Base-by-base conservation (phyloP, 2,113 vertebrate genomes). In the Hippocampus comes region DNA sequence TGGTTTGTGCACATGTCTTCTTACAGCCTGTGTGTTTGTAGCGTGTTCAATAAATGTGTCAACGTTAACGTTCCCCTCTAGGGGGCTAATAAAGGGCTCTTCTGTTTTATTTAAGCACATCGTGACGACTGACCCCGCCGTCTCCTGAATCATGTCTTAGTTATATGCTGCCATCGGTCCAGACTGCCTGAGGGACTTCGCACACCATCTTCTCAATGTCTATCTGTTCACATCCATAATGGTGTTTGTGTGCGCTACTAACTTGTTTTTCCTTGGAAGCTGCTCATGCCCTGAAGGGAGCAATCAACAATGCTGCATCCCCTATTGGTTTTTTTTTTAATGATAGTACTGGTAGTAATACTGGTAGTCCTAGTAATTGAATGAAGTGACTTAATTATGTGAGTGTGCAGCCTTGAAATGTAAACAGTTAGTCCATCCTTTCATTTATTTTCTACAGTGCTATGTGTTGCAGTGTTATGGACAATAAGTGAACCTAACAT, bases 151-250 rank as follows among this genome's bases (percentile, higher is more conserved):
- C 59, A 61, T 38, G 59, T 7, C 59, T 61, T 34, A 61, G 59
- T 61, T 61, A 34, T 61, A 34, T 18, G 17, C 11, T 34, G 30
- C 59, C 59, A 38, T 34, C 9, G 59, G 59, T 17, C 15, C 59
- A 34, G 59, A 34, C 59, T 18, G 27, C 59, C 59, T 18, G 27
- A 27, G 27, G 59, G 25, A 34, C 3, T 61, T 34, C 5, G 6
- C 27, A 60, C 59, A 34, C 27, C 27, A 9, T 61, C 27, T 30
- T 61, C 59, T 61, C 27, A 61, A 61, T 61, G 27, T 34, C 27
- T 34, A 61, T 61, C 59, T 34, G 59, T 61, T 34, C 59, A 61
- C 59, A 61, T 61, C 25, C 27, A 61, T 61, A 61, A 61, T 61
- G 59, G 27, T 61, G 59, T 34, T 61, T 61, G 27, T 61, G 59